phyloP scores from a whole-genome alignment of 2,113 vertebrate species.

The Chunga burmeisteri region DNA sequence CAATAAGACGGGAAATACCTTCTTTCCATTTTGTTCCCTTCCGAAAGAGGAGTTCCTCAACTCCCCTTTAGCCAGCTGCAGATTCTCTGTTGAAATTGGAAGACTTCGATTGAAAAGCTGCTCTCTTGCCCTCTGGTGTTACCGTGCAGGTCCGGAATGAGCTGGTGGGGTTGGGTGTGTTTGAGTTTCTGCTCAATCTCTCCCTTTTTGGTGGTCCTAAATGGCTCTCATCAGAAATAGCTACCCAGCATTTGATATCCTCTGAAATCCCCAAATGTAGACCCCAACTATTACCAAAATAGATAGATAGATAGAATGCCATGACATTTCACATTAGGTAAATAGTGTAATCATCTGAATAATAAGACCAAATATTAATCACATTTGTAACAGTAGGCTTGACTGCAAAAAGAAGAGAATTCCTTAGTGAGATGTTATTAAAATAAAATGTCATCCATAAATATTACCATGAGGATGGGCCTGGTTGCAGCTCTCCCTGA shows the following conservation, averaged over 20 bases:
- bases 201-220: not conserved
- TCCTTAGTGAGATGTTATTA: not conserved
- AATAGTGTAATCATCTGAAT: not conserved
- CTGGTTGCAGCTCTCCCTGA: not conserved
- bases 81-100: not conserved
- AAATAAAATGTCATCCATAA: not conserved
- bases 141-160: not conserved
- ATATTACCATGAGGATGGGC: not conserved
- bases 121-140: slow-evolving; percentile 48
- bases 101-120: not conserved
- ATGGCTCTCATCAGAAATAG: not conserved
- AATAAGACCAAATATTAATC: not conserved
- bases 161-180: not conserved
- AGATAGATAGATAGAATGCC: not conserved
- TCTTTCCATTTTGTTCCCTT: not conserved
- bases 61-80: not conserved
- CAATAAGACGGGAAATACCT: not conserved
- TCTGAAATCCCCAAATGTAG: not conserved
- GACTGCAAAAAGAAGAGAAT: not conserved
- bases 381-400: not conserved
- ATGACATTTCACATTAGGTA: not conserved
- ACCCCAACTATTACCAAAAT: not conserved
- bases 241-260: not conserved
- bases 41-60: rapidly evolving
- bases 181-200: not conserved